phyloP scores from a whole-genome alignment of 2,888 invertebrate genomes.

The Zootermopsis nevadensis region DNA sequence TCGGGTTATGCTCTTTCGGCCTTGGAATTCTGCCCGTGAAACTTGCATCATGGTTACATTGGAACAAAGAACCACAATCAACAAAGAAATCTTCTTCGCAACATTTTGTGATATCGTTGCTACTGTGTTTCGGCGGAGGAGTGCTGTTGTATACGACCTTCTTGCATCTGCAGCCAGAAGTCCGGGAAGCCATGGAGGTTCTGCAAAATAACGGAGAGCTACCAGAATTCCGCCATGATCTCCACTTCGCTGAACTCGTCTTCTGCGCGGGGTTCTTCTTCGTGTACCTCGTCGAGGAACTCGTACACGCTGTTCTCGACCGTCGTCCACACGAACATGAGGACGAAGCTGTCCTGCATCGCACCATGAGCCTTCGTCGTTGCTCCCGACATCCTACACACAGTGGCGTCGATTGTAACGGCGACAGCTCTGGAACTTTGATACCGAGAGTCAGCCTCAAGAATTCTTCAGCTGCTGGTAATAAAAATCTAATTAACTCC shows the following conservation, averaged over 20 bases:
- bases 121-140: conserved; percentile 75
- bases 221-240: conserved; percentile 62
- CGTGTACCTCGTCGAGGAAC: conserved; percentile 72
- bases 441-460: conserved; percentile 58
- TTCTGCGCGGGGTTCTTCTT: conserved; percentile 74
- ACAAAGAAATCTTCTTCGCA: conserved; percentile 32
- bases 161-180: conserved; percentile 74
- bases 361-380: conserved; percentile 68
- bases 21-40: conserved; percentile 81
- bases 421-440: conserved; percentile 51
- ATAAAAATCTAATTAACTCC: not conserved
- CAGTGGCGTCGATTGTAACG: not conserved
- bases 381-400: conserved; percentile 59
- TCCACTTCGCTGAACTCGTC: conserved; percentile 69
- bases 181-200: conserved; percentile 68
- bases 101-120: conserved; percentile 66
- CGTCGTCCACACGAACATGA: conserved; percentile 61
- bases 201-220: conserved; percentile 64
- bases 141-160: conserved; percentile 74
- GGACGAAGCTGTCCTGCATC: conserved; percentile 64
- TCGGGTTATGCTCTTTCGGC: conserved; percentile 79
- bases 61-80: conserved; percentile 62
- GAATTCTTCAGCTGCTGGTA: conserved; percentile 4
- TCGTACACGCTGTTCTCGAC: conserved; percentile 69
- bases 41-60: conserved; percentile 74